Percentiles rank a stretch among this genome's conserved stretches.
Conservation (phyloP, 2,888 invertebrate species). For the Drosophila engyochracea region DNA sequence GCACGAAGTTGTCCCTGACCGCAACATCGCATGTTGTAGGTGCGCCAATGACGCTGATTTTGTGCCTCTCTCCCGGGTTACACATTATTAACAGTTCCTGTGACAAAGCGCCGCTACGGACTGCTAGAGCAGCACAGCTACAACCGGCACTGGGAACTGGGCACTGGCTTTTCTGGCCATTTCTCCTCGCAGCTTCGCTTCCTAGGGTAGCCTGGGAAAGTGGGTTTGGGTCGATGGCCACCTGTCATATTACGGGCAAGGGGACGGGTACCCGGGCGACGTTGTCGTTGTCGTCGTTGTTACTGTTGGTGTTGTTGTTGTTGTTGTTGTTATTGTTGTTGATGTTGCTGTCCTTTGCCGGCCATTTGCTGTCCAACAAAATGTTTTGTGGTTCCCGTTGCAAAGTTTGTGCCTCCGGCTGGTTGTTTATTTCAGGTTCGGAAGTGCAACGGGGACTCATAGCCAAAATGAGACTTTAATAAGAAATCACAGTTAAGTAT, state of each 20-base stretch:
- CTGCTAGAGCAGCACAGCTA: constrained; percentile 16
- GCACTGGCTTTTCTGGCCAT: background rate
- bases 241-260: constrained; percentile 71
- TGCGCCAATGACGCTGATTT: constrained; percentile 84
- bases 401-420: constrained; percentile 68
- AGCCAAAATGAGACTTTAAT: constrained; percentile 40
- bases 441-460: constrained; percentile 28
- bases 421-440: constrained; percentile 70
- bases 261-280: background rate
- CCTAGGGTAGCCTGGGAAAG: constrained; percentile 1
- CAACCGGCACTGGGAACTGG: background rate
- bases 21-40: constrained; percentile 83
- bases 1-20: constrained; percentile 81
- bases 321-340: constrained; percentile 11
- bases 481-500: constrained; percentile 13
- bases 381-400: constrained; percentile 78
- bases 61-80: constrained; percentile 71
- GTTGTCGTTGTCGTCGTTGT: constrained; percentile 9
- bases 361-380: constrained; percentile 79
- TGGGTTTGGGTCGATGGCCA: constrained; percentile 33
- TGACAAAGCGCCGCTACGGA: constrained; percentile 67
- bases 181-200: background rate
- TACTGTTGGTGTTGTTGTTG: constrained; percentile 4
- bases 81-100: constrained; percentile 82
- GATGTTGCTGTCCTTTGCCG: constrained; percentile 62